These are phyloP conservation scores for Lottia gigantea DNA, from an alignment of 2,888 invertebrate genomes.

Conservation along the genomic window DNA sequence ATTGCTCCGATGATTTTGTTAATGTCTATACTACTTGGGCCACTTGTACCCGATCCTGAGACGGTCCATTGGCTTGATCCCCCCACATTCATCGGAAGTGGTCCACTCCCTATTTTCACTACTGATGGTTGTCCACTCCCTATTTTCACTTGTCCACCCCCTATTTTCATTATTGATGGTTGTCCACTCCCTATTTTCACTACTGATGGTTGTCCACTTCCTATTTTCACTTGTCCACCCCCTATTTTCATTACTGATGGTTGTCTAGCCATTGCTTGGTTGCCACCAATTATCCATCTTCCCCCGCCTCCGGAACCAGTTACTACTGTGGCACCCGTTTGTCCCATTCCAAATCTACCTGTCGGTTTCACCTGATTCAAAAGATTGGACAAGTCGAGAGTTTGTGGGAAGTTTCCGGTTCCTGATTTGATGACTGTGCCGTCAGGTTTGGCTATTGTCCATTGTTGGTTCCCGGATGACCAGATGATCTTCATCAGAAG, in stretches of 20 bases:
- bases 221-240: no score
- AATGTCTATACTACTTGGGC: neutral
- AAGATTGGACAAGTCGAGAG: neutral
- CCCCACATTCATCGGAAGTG: no score
- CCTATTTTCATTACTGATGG: no score
- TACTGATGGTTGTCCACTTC: neutral
- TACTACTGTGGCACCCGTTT: neutral
- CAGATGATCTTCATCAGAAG: neutral
- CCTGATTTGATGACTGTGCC: conserved; percentile 27
- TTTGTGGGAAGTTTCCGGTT: conserved; percentile 24
- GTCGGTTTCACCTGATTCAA: neutral
- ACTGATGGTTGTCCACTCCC: neutral
- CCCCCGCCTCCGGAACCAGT: conserved; percentile 12
- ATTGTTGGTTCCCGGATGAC: conserved; percentile 15
- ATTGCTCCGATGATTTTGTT: neutral
- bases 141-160: no score
- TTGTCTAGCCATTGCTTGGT: neutral
- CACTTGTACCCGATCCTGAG: neutral
- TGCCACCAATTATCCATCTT: neutral
- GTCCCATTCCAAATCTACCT: neutral
- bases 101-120: neutral
- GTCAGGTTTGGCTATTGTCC: conserved; percentile 30
- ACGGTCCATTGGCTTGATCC: no score
- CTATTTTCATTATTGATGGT: no score
- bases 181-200: neutral